Evolutionary conservation across 2,113 vertebrate genomes (phyloP).

Genomic region (Syngnathus typhle): DNA sequence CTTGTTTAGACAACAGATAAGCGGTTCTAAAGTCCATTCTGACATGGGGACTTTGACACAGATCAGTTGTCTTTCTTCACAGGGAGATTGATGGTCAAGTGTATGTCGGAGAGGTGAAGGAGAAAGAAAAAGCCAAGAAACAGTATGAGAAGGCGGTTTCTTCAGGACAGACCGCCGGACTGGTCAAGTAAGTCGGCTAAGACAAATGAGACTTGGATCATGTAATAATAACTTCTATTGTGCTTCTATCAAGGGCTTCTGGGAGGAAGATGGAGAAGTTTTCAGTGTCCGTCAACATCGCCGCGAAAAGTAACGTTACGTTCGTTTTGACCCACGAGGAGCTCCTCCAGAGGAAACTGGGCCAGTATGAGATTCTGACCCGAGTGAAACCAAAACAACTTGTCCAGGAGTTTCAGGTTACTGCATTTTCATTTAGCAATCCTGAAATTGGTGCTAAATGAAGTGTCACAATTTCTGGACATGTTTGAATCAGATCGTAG

Average conservation of each 20-base stretch:
- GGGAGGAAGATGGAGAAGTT: constrained; percentile 92
- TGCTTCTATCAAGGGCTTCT: constrained; percentile 54
- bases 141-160: constrained; percentile 85
- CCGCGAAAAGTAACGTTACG: constrained; percentile 74
- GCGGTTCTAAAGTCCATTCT: not conserved
- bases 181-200: constrained; percentile 78
- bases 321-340: constrained; percentile 88
- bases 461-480: not conserved
- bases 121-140: constrained; percentile 83
- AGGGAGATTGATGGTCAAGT: constrained; percentile 80
- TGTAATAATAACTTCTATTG: not conserved
- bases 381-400: constrained; percentile 84
- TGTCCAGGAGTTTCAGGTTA: constrained; percentile 70
- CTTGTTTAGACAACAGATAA: too few species aligned
- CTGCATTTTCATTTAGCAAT: not conserved
- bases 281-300: constrained; percentile 81
- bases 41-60: constrained; percentile 37
- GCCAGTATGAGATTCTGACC: constrained; percentile 82
- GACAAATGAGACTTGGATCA: not conserved
- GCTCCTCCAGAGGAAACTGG: constrained; percentile 78
- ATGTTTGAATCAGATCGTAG: constrained; percentile 72
- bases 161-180: constrained; percentile 81
- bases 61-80: not conserved
- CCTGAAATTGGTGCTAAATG: not conserved
- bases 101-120: constrained; percentile 83